phyloP scores from a whole-genome alignment of 2,113 vertebrate genomes.

The Semicossyphus pulcher region DNA sequence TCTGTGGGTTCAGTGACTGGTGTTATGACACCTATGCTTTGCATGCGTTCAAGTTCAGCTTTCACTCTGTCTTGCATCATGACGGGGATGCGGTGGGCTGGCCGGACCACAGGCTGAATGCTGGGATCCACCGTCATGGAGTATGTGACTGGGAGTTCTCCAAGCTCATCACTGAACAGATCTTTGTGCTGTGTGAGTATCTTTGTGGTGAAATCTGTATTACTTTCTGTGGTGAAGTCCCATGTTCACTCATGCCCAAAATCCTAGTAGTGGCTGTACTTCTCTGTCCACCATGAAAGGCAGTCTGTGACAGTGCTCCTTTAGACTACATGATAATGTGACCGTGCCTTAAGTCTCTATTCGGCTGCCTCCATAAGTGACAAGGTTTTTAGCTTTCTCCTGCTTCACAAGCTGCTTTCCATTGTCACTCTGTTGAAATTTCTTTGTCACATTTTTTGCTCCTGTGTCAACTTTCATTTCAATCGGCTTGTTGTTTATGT shows the following conservation, averaged over 20 bases:
- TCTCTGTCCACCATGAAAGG: neutral
- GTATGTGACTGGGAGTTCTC: neutral
- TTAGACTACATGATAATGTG: neutral
- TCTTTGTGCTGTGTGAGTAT: constrained; percentile 2
- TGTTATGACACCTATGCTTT: neutral
- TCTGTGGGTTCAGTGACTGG: neutral
- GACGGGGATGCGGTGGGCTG: constrained; percentile 1
- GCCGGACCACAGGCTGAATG: neutral
- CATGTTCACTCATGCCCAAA: neutral
- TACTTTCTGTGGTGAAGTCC: neutral
- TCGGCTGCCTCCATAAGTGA: neutral
- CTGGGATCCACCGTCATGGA: constrained; percentile 7
- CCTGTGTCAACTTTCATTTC: constrained; percentile 7
- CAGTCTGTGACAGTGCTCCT: neutral
- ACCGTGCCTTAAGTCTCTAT: neutral
- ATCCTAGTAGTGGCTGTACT: neutral
- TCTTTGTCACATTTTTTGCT: neutral
- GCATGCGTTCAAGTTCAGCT: neutral
- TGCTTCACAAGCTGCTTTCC: neutral
- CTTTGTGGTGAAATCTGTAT: neutral
- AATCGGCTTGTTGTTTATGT: neutral
- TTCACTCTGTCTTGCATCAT: neutral
- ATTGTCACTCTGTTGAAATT: neutral
- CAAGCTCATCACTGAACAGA: neutral
- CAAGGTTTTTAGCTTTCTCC: neutral